Conservation (phyloP, 2,113 vertebrate genomes). For the Cynoglossus semilaevis region DNA sequence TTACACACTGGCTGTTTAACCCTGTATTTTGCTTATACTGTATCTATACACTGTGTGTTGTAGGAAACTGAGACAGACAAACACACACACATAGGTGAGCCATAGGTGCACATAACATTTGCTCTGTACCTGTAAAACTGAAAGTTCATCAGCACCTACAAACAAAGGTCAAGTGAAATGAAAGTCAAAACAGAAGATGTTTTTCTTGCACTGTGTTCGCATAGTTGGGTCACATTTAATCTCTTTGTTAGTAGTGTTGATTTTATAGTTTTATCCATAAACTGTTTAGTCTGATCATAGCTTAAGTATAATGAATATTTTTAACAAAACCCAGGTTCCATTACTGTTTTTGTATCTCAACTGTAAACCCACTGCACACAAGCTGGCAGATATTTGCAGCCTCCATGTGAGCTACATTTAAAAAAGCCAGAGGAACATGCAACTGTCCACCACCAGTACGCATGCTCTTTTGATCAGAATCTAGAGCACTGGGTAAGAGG, state of each 20-base stretch:
- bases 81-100: background rate
- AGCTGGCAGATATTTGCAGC: too few relatives aligned
- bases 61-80: background rate
- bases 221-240: too few relatives aligned
- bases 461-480: background rate
- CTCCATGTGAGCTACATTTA: background rate
- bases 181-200: conserved; percentile 34
- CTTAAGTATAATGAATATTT: too few relatives aligned
- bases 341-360: too few relatives aligned
- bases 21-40: background rate
- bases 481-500: background rate
- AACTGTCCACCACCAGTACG: background rate
- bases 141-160: conserved; percentile 34
- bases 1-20: background rate
- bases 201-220: background rate
- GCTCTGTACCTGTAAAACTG: conserved; percentile 24
- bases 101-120: background rate
- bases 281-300: too few relatives aligned
- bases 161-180: conserved; percentile 29
- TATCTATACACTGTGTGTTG: background rate
- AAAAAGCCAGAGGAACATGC: background rate
- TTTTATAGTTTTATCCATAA: too few relatives aligned
- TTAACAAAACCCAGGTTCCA: too few relatives aligned
- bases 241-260: too few relatives aligned
- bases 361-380: too few relatives aligned